Percentiles rank a stretch among this genome's conserved stretches.
Conservation (phyloP, 37 sponge, comb jelly and placozoan species). For the Beroe ovata region DNA sequence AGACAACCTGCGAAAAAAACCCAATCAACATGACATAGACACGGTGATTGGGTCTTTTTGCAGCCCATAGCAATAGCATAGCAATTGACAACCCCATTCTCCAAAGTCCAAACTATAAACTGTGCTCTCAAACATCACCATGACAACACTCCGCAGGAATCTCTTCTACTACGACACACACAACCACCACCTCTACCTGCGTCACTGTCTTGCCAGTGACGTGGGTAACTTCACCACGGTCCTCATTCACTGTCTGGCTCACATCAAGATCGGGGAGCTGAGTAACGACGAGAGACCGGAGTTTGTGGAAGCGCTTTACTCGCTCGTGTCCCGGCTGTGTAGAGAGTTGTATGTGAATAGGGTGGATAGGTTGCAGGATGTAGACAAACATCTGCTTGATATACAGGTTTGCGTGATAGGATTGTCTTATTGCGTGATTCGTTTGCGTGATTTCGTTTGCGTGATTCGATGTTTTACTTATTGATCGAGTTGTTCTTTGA, state of each 20-base stretch:
- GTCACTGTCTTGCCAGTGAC: not conserved
- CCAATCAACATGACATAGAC: too few relatives aligned
- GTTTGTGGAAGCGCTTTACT: not conserved
- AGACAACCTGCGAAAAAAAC: too few relatives aligned
- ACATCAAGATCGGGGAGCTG: not conserved
- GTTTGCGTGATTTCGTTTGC: too few relatives aligned
- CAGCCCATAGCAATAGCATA: too few relatives aligned
- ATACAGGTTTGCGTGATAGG: not conserved
- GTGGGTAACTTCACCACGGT: conserved; percentile 3
- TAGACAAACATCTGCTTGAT: not conserved
- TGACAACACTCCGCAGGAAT: conserved; percentile 2
- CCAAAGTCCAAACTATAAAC: too few relatives aligned
- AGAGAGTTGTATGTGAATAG: not conserved
- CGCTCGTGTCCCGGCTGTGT: not conserved
- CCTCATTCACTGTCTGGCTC: conserved; percentile 1
- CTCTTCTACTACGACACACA: conserved; percentile 37
- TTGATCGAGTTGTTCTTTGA: too few relatives aligned
- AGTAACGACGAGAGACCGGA: not conserved
- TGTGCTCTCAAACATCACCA: too few relatives aligned
- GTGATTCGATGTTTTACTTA: too few relatives aligned
- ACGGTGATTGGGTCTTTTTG: too few relatives aligned
- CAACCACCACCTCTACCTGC: conserved; percentile 26
- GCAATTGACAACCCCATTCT: too few relatives aligned
- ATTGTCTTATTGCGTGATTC: too few relatives aligned
- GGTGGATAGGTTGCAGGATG: not conserved